Evolutionary conservation across 2,113 vertebrate species (phyloP).

Genomic region (Pituophis catenifer): DNA sequence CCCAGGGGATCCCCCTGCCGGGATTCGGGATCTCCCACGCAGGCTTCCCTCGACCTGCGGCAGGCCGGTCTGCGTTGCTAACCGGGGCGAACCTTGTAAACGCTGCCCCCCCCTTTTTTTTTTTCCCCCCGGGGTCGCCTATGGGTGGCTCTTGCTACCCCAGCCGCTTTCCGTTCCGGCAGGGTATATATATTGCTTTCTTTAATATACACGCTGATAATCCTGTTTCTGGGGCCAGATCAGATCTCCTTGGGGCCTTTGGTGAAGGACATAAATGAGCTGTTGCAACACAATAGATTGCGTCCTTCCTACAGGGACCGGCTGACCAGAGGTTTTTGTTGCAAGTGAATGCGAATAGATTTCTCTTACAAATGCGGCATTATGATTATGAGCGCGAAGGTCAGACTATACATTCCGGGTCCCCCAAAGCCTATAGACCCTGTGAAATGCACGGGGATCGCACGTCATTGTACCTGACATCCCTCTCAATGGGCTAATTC

Average conservation of each 20-base stretch:
- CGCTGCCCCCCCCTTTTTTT: neutral
- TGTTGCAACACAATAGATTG: conserved; percentile 80
- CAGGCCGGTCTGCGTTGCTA: neutral
- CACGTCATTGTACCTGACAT: conserved; percentile 81
- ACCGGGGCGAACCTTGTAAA: neutral
- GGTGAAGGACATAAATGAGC: conserved; percentile 82
- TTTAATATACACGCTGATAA: conserved; percentile 74
- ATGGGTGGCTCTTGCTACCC: conserved; percentile 9
- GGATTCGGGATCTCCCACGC: neutral
- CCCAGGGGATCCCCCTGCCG: neutral
- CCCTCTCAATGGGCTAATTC: conserved; percentile 79
- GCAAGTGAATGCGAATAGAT: conserved; percentile 80
- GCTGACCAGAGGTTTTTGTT: conserved; percentile 82
- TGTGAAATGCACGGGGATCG: conserved; percentile 74
- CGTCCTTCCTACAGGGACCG: conserved; percentile 81
- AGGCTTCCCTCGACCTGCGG: neutral
- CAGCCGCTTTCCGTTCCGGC: neutral
- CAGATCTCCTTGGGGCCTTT: conserved; percentile 77
- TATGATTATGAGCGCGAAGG: conserved; percentile 82
- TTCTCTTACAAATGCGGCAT: conserved; percentile 78
- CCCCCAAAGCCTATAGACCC: conserved; percentile 83
- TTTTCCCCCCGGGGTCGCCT: neutral
- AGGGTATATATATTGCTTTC: conserved; percentile 55
- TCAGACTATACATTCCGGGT: conserved; percentile 80
- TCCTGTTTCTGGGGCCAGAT: conserved; percentile 80